These are phyloP conservation scores for Ctenosaura bakeri DNA, from an alignment of 2,797 vertebrate genomes.

Conservation along the genomic window DNA sequence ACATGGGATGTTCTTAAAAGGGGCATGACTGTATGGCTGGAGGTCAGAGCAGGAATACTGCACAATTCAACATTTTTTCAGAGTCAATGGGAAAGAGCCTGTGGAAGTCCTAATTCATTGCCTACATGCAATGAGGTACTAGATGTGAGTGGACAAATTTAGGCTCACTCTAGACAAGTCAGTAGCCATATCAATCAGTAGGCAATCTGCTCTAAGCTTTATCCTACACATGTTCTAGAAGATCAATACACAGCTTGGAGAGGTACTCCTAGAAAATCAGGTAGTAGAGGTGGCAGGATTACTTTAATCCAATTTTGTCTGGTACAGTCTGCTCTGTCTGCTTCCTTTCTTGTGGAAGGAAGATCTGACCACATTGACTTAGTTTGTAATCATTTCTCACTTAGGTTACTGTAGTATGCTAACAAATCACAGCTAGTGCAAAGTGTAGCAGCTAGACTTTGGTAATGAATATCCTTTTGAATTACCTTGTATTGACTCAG, in stretches of 20 bases:
- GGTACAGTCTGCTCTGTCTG: not conserved
- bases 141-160: no score
- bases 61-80: not conserved
- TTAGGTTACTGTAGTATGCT: not conserved
- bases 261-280: not conserved
- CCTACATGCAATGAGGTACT: no score
- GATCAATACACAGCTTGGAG: no score
- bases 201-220: no score
- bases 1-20: not conserved
- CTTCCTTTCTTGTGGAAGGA: no score
- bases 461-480: not conserved
- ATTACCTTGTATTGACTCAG: not conserved
- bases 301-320: not conserved
- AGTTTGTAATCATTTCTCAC: not conserved
- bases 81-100: not conserved
- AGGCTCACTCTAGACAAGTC: no score
- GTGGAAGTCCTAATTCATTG: no score
- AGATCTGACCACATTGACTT: not conserved
- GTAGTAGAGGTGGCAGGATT: not conserved
- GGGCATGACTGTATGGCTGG: no score
- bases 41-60: not conserved
- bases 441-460: not conserved
- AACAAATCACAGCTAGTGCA: not conserved
- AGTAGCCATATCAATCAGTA: no score
- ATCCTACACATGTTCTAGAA: no score